Conservation (phyloP, 1,140 invertebrate species). For the Agrilus planipennis region DNA sequence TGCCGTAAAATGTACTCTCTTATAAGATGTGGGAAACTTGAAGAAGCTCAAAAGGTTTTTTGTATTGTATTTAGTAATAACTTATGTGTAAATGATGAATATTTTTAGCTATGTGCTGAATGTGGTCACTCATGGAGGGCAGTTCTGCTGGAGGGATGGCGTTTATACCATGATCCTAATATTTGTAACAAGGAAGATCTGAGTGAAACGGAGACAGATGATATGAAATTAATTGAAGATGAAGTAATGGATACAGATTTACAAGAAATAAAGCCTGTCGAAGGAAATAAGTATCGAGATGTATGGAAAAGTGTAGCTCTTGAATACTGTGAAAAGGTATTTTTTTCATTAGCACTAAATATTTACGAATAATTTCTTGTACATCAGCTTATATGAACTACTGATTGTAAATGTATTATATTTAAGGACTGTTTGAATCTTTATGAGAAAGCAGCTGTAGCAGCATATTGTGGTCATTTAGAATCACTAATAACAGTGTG, state of each 20-base stretch:
- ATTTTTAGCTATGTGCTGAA: slow-evolving; percentile 54
- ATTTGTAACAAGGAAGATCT: slow-evolving; percentile 29
- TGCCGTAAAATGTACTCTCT: slow-evolving; percentile 55
- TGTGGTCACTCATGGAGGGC: slow-evolving; percentile 84
- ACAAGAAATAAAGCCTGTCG: slow-evolving; percentile 43
- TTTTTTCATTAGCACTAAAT: not conserved
- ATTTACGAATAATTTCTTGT: not conserved
- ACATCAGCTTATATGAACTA: too few relatives aligned
- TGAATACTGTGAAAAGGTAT: slow-evolving; percentile 47
- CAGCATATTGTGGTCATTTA: slow-evolving; percentile 67
- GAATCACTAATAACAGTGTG: slow-evolving; percentile 60
- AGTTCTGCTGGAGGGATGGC: slow-evolving; percentile 82
- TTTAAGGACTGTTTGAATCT: slow-evolving; percentile 19
- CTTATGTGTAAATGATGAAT: too few relatives aligned
- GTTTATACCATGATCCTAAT: slow-evolving; percentile 72
- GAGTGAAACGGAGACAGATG: slow-evolving; percentile 2
- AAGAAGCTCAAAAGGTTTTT: slow-evolving; percentile 58
- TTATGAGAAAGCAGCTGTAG: slow-evolving; percentile 27
- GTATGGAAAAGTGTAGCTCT: slow-evolving; percentile 84
- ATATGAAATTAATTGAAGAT: not conserved
- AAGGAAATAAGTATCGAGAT: slow-evolving; percentile 79
- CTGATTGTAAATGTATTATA: too few relatives aligned
- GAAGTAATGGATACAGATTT: slow-evolving; percentile 4
- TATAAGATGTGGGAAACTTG: slow-evolving; percentile 73
- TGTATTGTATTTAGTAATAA: not conserved